Evolutionary conservation across 2,113 vertebrate genomes (phyloP), one percentile per base, ranked within the genome.

Genomic region (Hypocryptadius cinnamomeus): DNA sequence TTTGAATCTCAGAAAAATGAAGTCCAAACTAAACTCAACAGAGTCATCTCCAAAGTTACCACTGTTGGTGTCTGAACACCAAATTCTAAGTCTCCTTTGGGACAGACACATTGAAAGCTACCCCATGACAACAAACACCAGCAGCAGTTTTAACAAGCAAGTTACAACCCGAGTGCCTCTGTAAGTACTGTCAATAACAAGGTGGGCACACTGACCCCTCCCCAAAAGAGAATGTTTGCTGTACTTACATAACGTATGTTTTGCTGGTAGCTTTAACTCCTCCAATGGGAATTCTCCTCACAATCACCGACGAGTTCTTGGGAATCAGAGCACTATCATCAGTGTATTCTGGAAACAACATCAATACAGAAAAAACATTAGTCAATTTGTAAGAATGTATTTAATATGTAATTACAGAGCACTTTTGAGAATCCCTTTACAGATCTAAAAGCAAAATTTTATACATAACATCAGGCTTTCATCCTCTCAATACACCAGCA

Each of bases 221-320:
- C 47, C 48, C 22, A n/a, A 15, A 7, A 23, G 24, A 45, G 14
- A 23, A 4, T 3, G 47, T 6, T 17, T 11, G 35, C 31, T 12
- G 6, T 13, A 89, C 99, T 99, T 95, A 99, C 99, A 97, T 98
- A 89, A 98, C 98, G n/a, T 98, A 98, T 72, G 98, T 99, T 98
- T 99, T 99, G 98, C 97, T 98, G 48, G 98, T 97, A 80, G 98
- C 97, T 94, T 98, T 99, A 44, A 98, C 98, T 94, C 98, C 98
- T 85, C 98, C 98, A 93, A 98, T 98, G n/a, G 99, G 99, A 93
- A 99, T 99, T 93, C 99, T 98, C 96, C 99, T 98, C 87, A 99
- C 98, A 92, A 99, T 99, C 80, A 99, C 99, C 0, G 99, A 99
- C 14, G 99, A 99, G 90, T 99, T 99, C 98, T 99, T 99, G n/a